Percentiles rank a stretch among this genome's conserved stretches.
These are phyloP conservation scores for Hyperoplus immaculatus DNA, from an alignment of 2,797 vertebrate species.

Conservation along the genomic window DNA sequence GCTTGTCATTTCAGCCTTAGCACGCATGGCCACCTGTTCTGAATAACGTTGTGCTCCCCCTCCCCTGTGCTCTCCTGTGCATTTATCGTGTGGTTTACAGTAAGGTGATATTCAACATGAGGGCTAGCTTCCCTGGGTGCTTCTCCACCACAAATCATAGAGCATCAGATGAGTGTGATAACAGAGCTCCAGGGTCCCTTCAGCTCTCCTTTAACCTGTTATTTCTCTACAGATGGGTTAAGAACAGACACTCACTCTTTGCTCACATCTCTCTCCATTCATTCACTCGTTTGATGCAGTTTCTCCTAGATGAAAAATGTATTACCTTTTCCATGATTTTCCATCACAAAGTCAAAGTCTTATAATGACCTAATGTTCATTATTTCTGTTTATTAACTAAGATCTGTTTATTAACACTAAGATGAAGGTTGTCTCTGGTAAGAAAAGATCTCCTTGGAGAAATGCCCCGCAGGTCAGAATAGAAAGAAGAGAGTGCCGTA, in stretches of 20 bases:
- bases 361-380: not conserved
- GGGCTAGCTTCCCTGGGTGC: conserved; percentile 44
- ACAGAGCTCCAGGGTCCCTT: conserved; percentile 38
- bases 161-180: conserved; percentile 65
- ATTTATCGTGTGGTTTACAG: conserved; percentile 71
- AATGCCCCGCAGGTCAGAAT: no score
- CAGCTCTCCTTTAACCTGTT: conserved; percentile 34
- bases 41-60: conserved; percentile 72
- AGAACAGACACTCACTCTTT: conserved; percentile 1
- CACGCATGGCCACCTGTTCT: conserved; percentile 82
- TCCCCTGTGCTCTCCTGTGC: conserved; percentile 44
- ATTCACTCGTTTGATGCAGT: not conserved
- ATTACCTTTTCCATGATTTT: not conserved
- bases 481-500: no score
- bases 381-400: no score
- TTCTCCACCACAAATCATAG: conserved; percentile 49
- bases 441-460: no score
- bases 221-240: conserved; percentile 9
- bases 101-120: conserved; percentile 71
- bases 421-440: no score
- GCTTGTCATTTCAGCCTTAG: conserved; percentile 77
- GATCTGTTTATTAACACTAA: no score
- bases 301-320: not conserved
- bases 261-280: not conserved
- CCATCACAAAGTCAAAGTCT: not conserved